A percentile compares a stretch with the other conserved stretches of the same genome.
Conservation (phyloP, 1,140 invertebrate species). For the silkworm (Bombyx mori) region ASM3026992v2 NC_085119.1:7319501-7320000, state of each 20-base stretch:
- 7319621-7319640: too few species aligned
- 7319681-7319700: neutral
- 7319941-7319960: too few species aligned
- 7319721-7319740: slow-evolving; percentile 66
- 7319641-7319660: too few species aligned
- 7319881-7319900: neutral
- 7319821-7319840: slow-evolving; percentile 56
- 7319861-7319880: neutral
- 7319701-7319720: slow-evolving; percentile 56
- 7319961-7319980: neutral
- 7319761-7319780: slow-evolving; percentile 53
- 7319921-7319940: too few species aligned
- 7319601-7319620: too few species aligned
- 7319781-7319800: slow-evolving; percentile 64
- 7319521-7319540: too few species aligned
- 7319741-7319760: slow-evolving; percentile 62
- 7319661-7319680: too few species aligned
- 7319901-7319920: neutral
- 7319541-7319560: too few species aligned
- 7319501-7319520: too few species aligned
- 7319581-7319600: too few species aligned
- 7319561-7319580: too few species aligned
- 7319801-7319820: slow-evolving; percentile 62
- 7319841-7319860: slow-evolving; percentile 34
- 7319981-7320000: neutral